phyloP scores from a whole-genome alignment of 2,888 invertebrate species.

The Reticulitermes lucifugus region DNA sequence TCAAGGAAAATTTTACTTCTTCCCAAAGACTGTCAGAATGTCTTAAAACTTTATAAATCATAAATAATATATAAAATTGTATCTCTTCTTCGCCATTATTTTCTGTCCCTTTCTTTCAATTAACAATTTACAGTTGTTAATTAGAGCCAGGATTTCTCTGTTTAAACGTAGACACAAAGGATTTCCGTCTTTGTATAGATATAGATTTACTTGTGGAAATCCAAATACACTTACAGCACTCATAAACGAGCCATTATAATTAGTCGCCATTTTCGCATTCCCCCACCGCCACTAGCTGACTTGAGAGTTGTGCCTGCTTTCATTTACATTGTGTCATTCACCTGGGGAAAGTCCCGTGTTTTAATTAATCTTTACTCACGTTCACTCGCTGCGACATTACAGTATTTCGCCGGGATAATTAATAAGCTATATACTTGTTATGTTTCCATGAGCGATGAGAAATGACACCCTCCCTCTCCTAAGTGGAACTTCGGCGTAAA shows the following conservation, averaged over 20 bases:
- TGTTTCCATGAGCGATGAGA: not conserved
- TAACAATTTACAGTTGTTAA: conserved; percentile 28
- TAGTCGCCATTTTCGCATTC: not conserved
- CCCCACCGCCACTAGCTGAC: not conserved
- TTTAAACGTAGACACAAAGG: conserved; percentile 15
- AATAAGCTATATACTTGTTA: conserved; percentile 38
- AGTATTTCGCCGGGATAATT: conserved; percentile 21
- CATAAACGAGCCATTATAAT: conserved; percentile 26
- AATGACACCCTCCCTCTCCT: not conserved
- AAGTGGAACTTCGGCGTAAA: too few relatives aligned
- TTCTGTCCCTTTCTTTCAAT: not conserved
- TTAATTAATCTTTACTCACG: conserved; percentile 34
- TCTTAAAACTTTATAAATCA: too few relatives aligned
- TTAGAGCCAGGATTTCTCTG: conserved; percentile 18
- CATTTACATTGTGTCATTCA: conserved; percentile 38
- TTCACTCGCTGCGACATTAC: not conserved
- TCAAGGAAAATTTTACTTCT: too few relatives aligned
- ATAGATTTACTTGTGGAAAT: conserved; percentile 19
- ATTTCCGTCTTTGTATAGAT: not conserved
- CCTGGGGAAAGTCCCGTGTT: conserved; percentile 28
- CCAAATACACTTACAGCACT: conserved; percentile 23
- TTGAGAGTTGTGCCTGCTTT: not conserved
- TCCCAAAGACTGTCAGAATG: too few relatives aligned
- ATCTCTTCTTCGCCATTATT: too few relatives aligned
- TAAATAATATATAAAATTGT: too few relatives aligned